Evolutionary conservation across 1,140 invertebrate species (phyloP), one percentile per base, ranked within the genome.

Genomic region (Chymomyza costata): DNA sequence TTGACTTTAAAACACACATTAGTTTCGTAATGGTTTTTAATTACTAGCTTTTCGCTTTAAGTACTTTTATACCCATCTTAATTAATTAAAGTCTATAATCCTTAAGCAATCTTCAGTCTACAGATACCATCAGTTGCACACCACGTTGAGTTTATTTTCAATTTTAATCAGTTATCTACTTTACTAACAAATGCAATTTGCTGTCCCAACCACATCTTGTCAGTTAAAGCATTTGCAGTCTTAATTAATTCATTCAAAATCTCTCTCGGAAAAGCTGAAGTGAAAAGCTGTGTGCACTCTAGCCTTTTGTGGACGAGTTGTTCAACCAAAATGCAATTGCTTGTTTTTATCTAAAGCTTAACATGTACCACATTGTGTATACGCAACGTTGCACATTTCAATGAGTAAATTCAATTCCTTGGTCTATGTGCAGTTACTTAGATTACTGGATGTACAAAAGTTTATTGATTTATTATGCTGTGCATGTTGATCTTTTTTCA

Each of bases 391-490:
- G 53, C 14, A 34, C 50, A 30, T 25, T 25, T 25, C 8, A 8
- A 25, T 25, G 21, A 25, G 21, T 8, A 39, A 10, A n/a, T 39
- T 7, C 0, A 39, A n/a, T 39, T 39, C 16, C 8, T 5, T 6
- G n/a, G n/a, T n/a, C 7, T 17, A 0, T n/a, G 16, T 39, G 37
- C 15, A 39, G 11, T 39, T 39, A 1, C 1, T 6, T 10, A 39
- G 37, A 16, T 8, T 1, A 8, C 6, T 7, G 6, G 11, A n/a
- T 13, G 37, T 19, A 60, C 34, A 74, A 46, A 37, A 58, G 47
- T 57, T 50, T 61, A 76, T 61, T 69, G 69, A 76, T 74, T 74
- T 69, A 60, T 44, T 25, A 5, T 25, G 21, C 3, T 25, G 3
- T 25, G 3, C 8, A 25, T 25, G 3, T 25, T 25, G 21, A 5